These are phyloP conservation scores for Entomobrya multifasciata DNA, from an alignment of 2,888 invertebrate genomes.

Conservation along the genomic window DNA sequence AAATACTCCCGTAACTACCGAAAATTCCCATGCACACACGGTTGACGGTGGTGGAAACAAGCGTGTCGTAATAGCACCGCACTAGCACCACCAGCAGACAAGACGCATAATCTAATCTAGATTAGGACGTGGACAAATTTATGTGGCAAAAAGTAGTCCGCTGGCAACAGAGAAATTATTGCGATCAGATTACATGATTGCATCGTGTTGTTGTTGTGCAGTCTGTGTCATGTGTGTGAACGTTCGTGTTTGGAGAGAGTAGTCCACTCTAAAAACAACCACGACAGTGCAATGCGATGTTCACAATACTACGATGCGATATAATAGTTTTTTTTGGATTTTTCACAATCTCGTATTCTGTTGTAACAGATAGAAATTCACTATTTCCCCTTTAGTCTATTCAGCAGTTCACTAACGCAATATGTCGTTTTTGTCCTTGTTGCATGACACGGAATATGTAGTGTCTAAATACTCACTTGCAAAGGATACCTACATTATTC, in stretches of 20 bases:
- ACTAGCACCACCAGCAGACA: constrained; percentile 33
- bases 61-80: constrained; percentile 21
- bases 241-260: neutral
- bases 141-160: constrained; percentile 71
- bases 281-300: constrained; percentile 19
- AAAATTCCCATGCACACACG: neutral
- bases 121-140: constrained; percentile 73
- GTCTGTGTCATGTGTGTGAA: constrained; percentile 8
- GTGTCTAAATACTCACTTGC: neutral
- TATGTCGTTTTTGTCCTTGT: neutral
- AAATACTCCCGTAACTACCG: neutral
- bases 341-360: constrained; percentile 1
- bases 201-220: constrained; percentile 51
- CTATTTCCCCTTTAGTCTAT: neutral
- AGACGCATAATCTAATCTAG: constrained; percentile 71
- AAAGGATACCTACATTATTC: neutral
- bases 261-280: constrained; percentile 23
- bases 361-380: neutral
- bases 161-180: constrained; percentile 71
- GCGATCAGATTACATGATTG: constrained; percentile 71
- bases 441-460: constrained; percentile 9
- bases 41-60: neutral
- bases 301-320: too few species aligned
- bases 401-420: constrained; percentile 4
- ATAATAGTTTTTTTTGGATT: too few species aligned